Base-by-base conservation (phyloP, 2,888 invertebrate genomes). In the Labia minor region DNA sequence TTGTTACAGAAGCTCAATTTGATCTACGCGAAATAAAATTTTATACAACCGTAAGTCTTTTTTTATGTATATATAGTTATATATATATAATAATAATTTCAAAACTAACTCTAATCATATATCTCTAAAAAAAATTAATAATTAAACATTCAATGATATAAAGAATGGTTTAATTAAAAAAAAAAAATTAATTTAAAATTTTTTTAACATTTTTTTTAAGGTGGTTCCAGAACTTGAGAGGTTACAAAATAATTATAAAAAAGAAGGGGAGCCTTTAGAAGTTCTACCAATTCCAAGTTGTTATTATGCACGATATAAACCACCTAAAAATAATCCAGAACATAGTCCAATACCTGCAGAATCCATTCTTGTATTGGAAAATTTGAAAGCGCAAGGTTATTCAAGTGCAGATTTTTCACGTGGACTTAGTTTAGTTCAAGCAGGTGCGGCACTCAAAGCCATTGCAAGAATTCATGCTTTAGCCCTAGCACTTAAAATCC, bases 1-100 rank as follows among this genome's bases (percentile, higher is more conserved):
- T 90, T 76, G 89, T 90, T 68, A 89, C 88, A 20, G 89, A 90
- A 75, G 89, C 89, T 1, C 89, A 90, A 76, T 90, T 90, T 75
- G 90, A 90, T 76, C 83, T 89, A 3, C 81, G 90, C 69, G 90
- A 90, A 78, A 90, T 90, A 73, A 84, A 88, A 71, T 90, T 90
- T 78, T 90, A 90, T 75, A 90, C 89, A 0, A 86, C 89, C 81
- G 85, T 89, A 73, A 83, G 74, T 63, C 26, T 21, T 1, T 14
- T 18, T 11, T 6, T n/a, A n/a, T n/a, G n/a, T n/a, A n/a, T n/a
- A n/a, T n/a, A n/a, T n/a, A n/a, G n/a, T n/a, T n/a, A n/a, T n/a
- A n/a, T n/a, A n/a, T n/a, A 1, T 3, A 33, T 11, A n/a, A n/a
- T n/a, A n/a, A n/a, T n/a, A n/a, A n/a, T n/a, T n/a, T n/a, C n/a